Base-by-base conservation (phyloP, 2,888 invertebrate genomes). In the Amiota mariae region DNA sequence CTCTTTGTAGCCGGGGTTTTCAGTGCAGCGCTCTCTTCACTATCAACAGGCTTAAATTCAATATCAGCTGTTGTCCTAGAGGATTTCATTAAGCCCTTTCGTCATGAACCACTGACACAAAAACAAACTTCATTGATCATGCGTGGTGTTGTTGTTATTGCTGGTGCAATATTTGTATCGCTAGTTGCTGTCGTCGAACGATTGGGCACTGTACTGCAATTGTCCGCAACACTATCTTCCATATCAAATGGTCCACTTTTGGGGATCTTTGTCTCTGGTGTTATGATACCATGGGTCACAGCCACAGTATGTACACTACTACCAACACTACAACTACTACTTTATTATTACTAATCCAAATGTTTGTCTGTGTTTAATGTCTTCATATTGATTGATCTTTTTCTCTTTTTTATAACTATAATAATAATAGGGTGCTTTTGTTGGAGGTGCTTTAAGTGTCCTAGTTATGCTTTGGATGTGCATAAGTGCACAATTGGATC, bases 1-100 rank as follows among this genome's bases (percentile, higher is more conserved):
- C 90, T 97, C 24, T 97, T 97, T 87, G 95, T 97, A 0, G 96
- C 97, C 59, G 96, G 97, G 46, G 94, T 97, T 1, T 97, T 97
- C 84, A 96, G 97, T 90, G 97, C 97, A 13, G 96, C 97, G 15
- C 91, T 97, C 36, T 97, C 95, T 85, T 95, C 95, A 0, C 90
- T 95, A 20, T 95, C 95, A 8, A 95, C 95, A 0, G 95, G 95
- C 0, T 89, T 95, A 48, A 95, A 95, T 85, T 94, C 95, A 0
- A 92, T 95, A 90, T 93, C 95, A 0, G 95, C 95, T 0, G 94
- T 95, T 0, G 92, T 94, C 3, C 87, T 95, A 15, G 94, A 95
- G 87, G 95, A 95, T 83, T 93, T 95, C 75, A 91, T 94, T 70
- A 93, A 93, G 82, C 91, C 92, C 0, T 92, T 91, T 73, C 89